A percentile compares a stretch with the other conserved stretches of the same genome.
Conservation (phyloP, 2,888 invertebrate species). For the Halictus quadricinctus region DNA sequence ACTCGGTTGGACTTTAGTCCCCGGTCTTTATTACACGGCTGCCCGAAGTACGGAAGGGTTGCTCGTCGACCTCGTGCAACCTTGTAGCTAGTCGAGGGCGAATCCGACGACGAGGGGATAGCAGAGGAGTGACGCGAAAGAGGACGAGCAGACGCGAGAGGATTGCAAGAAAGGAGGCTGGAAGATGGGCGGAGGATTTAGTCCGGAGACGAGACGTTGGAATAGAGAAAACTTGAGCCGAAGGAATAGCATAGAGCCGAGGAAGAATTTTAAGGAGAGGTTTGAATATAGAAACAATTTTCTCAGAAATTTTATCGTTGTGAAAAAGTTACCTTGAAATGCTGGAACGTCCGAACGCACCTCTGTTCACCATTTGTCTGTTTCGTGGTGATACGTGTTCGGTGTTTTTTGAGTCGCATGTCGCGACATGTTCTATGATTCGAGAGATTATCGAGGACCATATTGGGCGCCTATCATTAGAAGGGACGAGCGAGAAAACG, state of each 20-base stretch:
- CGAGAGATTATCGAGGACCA: slow-evolving; percentile 2
- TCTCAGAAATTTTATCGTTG: background rate
- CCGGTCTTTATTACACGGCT: background rate
- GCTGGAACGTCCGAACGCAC: background rate
- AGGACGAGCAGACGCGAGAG: background rate
- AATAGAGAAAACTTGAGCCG: background rate
- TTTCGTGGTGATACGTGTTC: background rate
- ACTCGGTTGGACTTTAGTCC: slow-evolving; percentile 1
- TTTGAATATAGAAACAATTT: background rate
- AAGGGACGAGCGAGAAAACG: slow-evolving; percentile 38
- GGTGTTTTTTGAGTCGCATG: background rate
- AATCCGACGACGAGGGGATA: background rate
- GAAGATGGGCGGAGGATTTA: background rate
- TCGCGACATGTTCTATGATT: background rate
- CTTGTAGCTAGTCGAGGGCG: background rate
- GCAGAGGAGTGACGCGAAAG: background rate
- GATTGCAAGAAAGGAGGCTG: background rate
- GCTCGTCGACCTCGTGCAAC: background rate
- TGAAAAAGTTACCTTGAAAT: background rate
- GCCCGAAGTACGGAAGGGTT: background rate
- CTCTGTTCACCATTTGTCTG: background rate
- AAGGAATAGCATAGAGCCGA: background rate
- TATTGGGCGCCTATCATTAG: slow-evolving; percentile 18
- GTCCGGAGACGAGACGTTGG: background rate
- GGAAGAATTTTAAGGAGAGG: background rate